A percentile compares a stretch with the other conserved stretches of the same genome.
phyloP scores from a whole-genome alignment of 2,888 invertebrate genomes.

The Heliconius ethilla region DNA sequence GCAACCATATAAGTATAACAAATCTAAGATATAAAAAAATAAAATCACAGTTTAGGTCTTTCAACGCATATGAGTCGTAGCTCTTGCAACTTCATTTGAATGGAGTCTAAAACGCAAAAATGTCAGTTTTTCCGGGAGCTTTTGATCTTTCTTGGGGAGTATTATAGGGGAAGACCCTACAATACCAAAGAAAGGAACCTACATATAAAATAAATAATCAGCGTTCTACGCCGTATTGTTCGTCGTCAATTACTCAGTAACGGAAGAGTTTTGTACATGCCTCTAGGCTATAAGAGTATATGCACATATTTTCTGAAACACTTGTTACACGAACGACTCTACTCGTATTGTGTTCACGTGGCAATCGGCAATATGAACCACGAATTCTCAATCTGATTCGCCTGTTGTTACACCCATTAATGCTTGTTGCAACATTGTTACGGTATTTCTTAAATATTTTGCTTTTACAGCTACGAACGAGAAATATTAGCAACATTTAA shows the following conservation, averaged over 20 bases:
- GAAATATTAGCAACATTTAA: background rate
- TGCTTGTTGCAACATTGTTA: conserved; percentile 43
- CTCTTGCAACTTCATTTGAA: background rate
- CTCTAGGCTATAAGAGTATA: background rate
- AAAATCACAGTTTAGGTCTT: too few relatives aligned
- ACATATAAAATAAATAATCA: background rate
- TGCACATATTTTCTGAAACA: background rate
- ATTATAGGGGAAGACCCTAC: rapidly evolving
- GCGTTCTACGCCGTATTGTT: background rate
- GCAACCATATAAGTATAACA: too few relatives aligned
- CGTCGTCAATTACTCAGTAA: background rate
- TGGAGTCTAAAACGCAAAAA: background rate
- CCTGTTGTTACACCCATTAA: conserved; percentile 41
- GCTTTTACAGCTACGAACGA: conserved; percentile 7
- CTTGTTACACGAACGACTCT: background rate
- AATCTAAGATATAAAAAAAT: too few relatives aligned
- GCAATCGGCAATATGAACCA: conserved; percentile 30
- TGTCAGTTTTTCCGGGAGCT: too few relatives aligned
- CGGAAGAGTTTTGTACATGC: background rate
- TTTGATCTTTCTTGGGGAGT: too few relatives aligned
- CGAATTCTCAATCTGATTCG: conserved; percentile 42
- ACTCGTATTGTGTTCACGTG: conserved; percentile 21
- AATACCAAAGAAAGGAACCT: background rate
- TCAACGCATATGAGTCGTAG: too few relatives aligned
- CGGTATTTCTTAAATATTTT: conserved; percentile 40